A percentile compares a stretch with the other conserved stretches of the same genome.
Conservation (phyloP, 1,140 invertebrate genomes). For the Trachelipus rathkii region DNA sequence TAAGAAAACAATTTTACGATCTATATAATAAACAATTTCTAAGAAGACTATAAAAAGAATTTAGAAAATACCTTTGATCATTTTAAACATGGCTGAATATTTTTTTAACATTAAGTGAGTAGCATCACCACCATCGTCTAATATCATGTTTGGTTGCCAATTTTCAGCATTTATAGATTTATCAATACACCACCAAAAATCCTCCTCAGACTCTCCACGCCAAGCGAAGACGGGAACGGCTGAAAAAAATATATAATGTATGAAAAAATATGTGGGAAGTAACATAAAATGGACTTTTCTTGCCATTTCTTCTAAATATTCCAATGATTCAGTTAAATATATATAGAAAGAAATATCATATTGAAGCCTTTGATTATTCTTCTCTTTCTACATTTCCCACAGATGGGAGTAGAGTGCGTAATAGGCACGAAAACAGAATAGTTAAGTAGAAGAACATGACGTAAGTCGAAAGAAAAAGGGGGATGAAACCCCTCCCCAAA, state of each 20-base stretch:
- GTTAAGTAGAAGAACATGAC: no score
- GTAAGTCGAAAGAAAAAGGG: no score
- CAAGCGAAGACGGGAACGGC: conserved; percentile 87
- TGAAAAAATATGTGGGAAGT: background rate
- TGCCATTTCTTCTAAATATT: no score
- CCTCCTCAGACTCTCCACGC: conserved; percentile 93
- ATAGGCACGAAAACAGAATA: no score
- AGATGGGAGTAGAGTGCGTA: no score
- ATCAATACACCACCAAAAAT: conserved; percentile 99
- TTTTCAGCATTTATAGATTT: conserved; percentile 83
- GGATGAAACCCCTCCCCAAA: no score
- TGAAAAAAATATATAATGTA: conserved; percentile 42
- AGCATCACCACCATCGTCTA: conserved; percentile 96
- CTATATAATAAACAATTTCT: background rate
- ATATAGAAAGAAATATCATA: no score
- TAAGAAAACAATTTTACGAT: no score
- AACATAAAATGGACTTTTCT: no score
- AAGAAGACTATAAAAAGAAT: background rate
- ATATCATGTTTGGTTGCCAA: conserved; percentile 98
- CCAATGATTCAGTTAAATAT: no score
- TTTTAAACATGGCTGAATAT: conserved; percentile 89
- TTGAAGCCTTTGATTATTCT: no score
- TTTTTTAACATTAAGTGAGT: conserved; percentile 96
- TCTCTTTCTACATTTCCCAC: no score
- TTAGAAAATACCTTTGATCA: conserved; percentile 72